Conservation (phyloP, 2,797 vertebrate genomes). For the Rhabdophis nuchalis region DNA sequence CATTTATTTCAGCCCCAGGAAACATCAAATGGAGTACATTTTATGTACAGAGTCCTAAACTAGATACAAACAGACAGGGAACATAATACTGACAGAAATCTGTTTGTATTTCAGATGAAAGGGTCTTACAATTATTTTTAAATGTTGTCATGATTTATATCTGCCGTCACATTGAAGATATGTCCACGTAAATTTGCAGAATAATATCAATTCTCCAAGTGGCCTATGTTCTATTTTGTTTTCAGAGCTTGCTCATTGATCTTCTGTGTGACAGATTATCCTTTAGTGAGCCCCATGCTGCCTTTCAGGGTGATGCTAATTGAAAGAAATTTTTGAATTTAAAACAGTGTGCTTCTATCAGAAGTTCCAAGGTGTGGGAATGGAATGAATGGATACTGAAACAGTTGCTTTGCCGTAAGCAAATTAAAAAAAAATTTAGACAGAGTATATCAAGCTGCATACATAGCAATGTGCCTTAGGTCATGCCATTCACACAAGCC, state of each 20-base stretch:
- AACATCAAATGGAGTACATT: neutral
- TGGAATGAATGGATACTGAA: neutral
- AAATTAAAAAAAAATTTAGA: neutral
- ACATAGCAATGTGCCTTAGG: neutral
- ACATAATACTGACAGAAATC: neutral
- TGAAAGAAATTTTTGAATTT: neutral
- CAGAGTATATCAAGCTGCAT: neutral
- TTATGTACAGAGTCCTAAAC: neutral
- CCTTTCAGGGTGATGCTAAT: neutral
- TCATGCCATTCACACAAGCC: neutral
- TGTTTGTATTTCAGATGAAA: neutral
- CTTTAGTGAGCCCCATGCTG: neutral
- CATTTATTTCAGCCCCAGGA: neutral
- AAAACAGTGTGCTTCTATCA: neutral
- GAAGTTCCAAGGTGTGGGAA: neutral
- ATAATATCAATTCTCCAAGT: conserved; percentile 32
- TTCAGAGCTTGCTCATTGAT: conserved; percentile 42
- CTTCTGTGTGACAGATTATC: conserved; percentile 57
- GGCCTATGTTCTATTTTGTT: conserved; percentile 44
- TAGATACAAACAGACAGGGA: conserved; percentile 9
- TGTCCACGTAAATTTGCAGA: conserved; percentile 8
- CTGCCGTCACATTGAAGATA: neutral
- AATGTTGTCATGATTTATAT: neutral
- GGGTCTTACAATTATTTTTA: neutral
- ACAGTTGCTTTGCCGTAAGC: neutral